Percentiles rank a stretch among this genome's conserved stretches.
Conservation (phyloP, 2,113 vertebrate species). For the Otocyon megalotis region DNA sequence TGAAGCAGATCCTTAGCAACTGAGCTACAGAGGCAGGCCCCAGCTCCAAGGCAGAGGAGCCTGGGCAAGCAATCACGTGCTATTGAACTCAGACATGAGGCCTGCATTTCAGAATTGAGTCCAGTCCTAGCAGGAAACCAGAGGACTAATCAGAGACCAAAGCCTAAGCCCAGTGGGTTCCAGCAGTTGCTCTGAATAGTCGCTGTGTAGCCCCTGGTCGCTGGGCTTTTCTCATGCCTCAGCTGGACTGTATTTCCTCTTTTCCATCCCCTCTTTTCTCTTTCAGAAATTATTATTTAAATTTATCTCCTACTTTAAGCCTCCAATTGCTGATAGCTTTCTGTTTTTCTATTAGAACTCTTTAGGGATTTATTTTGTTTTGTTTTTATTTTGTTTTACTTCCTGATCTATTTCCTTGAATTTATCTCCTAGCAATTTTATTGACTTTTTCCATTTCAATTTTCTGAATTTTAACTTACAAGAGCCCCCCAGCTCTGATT, state of each 20-base stretch:
- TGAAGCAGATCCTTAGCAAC: neutral
- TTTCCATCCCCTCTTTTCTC: neutral
- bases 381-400: neutral
- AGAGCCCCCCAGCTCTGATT: neutral
- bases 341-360: neutral
- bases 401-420: neutral
- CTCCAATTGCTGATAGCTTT: neutral
- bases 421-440: neutral
- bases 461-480: neutral
- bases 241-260: neutral
- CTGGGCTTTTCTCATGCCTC: neutral
- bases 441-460: neutral
- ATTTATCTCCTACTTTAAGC: neutral
- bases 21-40: neutral
- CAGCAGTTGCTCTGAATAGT: neutral
- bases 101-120: neutral
- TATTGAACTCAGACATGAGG: too few relatives aligned
- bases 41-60: neutral
- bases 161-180: too few relatives aligned
- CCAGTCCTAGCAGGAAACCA: neutral
- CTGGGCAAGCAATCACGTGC: neutral
- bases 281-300: neutral
- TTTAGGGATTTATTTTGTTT: neutral
- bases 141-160: neutral
- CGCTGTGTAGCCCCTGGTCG: neutral